Base-by-base conservation (phyloP, 2,888 invertebrate species). In the Galerucella nymphaeae region DNA sequence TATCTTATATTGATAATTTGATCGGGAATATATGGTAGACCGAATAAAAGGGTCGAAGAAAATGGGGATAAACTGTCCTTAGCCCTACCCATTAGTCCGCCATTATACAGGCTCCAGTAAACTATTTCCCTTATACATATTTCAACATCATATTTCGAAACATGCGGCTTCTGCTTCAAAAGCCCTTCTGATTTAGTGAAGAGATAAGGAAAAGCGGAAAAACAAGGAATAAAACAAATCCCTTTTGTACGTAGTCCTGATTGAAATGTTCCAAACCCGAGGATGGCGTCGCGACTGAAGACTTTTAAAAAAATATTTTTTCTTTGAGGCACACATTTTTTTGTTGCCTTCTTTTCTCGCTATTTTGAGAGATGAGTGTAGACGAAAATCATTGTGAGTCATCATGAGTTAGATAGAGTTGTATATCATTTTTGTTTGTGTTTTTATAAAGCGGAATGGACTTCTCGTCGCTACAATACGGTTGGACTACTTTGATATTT, bases 191-290 rank as follows among this genome's bases (percentile, higher is more conserved):
- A 74, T 74, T 71, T 71, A 65, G 74, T 71, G 71, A 71, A 74
- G 68, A 74, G 74, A 74, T 74, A 74, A 74, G 74, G 64, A 74
- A 71, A 71, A 74, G 70, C 70, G 63, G 70, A 70, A 71, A 74
- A 74, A 73, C 67, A 75, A 69, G 73, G 71, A 75, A 71, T 73
- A 71, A 74, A 75, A 73, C 69, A 72, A 72, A 73, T 73, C 73
- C 74, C 68, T 71, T 76, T 76, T 76, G 76, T 76, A 69, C 69
- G 67, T 64, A 68, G 72, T 76, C 69, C 67, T 73, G 76, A 76
- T 73, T 75, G 74, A 70, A 68, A 71, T 70, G 63, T 70, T 70
- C 45, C 70, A 70, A 70, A 70, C 57, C 58, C 70, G 70, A 66
- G 59, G 61, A 65, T 50, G 71, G 61, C 57, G 71, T 65, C 70